Evolutionary conservation across 23 tunicate genomes (phyloP).

Genomic region (Trididemnum clinides): DNA sequence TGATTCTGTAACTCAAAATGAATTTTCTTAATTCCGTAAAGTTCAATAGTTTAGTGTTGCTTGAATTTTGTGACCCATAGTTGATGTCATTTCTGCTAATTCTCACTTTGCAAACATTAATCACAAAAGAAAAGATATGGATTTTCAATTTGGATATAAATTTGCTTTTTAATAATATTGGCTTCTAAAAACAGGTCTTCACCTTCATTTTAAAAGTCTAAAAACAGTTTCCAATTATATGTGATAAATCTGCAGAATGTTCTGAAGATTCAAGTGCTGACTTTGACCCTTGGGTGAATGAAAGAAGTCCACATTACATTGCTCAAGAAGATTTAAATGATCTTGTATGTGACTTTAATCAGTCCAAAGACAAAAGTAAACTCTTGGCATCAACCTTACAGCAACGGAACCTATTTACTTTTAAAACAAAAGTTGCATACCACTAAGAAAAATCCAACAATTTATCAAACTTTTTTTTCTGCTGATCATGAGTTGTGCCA

Average conservation of each 20-base stretch:
- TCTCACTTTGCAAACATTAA: no score
- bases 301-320: conserved; percentile 9
- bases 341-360: conserved; percentile 8
- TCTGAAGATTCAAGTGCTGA: conserved; percentile 28
- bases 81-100: no score
- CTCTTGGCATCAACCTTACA: conserved; percentile 26
- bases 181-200: no score
- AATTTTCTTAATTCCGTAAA: no score
- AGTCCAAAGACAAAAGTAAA: conserved; percentile 21
- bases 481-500: neutral
- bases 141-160: no score
- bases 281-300: conserved; percentile 6
- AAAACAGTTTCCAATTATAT: conserved; percentile 8
- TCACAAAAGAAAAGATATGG: no score
- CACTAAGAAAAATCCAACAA: neutral
- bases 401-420: conserved; percentile 1
- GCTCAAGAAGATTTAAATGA: neutral
- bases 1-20: no score
- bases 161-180: no score
- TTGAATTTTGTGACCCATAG: no score
- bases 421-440: neutral
- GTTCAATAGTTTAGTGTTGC: no score
- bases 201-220: no score
- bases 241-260: conserved; percentile 25
- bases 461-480: conserved; percentile 5